Evolutionary conservation across 2,888 invertebrate genomes (phyloP).

Genomic region (Chloroclystis v-ata): DNA sequence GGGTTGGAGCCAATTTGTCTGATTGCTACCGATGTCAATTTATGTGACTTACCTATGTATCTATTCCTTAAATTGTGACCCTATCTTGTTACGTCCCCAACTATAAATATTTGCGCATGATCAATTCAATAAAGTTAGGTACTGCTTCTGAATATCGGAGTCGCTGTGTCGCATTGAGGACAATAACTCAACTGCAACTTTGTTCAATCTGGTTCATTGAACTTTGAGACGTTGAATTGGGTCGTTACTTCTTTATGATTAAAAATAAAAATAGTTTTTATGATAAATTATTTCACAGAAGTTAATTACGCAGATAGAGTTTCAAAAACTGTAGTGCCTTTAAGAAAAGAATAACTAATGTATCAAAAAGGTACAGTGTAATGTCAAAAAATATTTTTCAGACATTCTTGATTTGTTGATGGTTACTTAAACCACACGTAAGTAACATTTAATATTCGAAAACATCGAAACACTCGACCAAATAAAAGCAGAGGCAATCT

Average conservation of each 20-base stretch:
- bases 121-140: constrained; percentile 72
- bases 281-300: too few relatives aligned
- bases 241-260: neutral
- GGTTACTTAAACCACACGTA: too few relatives aligned
- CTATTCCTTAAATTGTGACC: constrained; percentile 68
- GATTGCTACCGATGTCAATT: constrained; percentile 75
- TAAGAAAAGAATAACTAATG: too few relatives aligned
- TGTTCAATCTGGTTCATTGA: neutral
- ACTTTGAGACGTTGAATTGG: constrained; percentile 3
- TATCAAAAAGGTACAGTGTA: too few relatives aligned
- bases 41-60: constrained; percentile 67
- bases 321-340: too few relatives aligned
- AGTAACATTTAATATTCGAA: too few relatives aligned
- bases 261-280: neutral
- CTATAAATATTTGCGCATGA: constrained; percentile 78
- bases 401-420: too few relatives aligned
- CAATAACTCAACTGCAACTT: constrained; percentile 11
- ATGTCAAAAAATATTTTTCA: too few relatives aligned
- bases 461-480: too few relatives aligned
- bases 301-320: too few relatives aligned
- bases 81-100: constrained; percentile 70
- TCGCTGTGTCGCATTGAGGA: constrained; percentile 26
- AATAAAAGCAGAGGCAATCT: too few relatives aligned
- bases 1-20: constrained; percentile 78
- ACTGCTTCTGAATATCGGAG: constrained; percentile 46